phyloP scores from a whole-genome alignment of 2,113 vertebrate species.

The Lanius ludovicianus region DNA sequence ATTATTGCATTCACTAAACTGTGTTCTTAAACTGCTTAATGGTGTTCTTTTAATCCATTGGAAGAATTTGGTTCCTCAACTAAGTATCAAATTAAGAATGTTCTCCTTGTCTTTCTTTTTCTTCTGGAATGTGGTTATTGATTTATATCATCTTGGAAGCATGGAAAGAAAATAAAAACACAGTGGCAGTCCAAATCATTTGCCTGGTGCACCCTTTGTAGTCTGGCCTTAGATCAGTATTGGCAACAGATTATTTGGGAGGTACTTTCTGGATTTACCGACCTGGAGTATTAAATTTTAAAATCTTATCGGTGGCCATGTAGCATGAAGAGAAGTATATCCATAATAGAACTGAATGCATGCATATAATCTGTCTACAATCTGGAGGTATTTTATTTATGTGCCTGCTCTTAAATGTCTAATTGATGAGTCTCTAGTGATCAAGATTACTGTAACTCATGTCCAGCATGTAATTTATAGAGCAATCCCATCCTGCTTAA shows the following conservation, averaged over 20 bases:
- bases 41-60: not conserved
- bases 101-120: not conserved
- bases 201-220: slow-evolving; percentile 15
- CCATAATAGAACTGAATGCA: not conserved
- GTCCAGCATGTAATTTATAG: not conserved
- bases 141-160: not conserved
- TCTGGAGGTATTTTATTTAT: slow-evolving; percentile 51
- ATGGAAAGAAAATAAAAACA: not conserved
- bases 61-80: not conserved
- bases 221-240: slow-evolving; percentile 55
- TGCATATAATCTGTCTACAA: not conserved
- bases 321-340: slow-evolving; percentile 23
- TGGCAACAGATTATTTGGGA: slow-evolving; percentile 65
- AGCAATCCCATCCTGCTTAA: not conserved
- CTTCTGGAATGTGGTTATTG: not conserved
- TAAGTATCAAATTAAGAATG: not conserved
- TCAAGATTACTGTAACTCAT: not conserved
- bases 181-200: not conserved
- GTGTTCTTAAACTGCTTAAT: not conserved
- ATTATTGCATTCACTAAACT: not conserved
- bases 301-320: slow-evolving; percentile 15
- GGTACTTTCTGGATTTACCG: slow-evolving; percentile 39
- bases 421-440: slow-evolving; percentile 3
- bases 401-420: slow-evolving; percentile 32
- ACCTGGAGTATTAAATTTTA: slow-evolving; percentile 60